These are phyloP conservation scores for Phrynosoma platyrhinos DNA, from an alignment of 2,113 vertebrate genomes.

Conservation along the genomic window DNA sequence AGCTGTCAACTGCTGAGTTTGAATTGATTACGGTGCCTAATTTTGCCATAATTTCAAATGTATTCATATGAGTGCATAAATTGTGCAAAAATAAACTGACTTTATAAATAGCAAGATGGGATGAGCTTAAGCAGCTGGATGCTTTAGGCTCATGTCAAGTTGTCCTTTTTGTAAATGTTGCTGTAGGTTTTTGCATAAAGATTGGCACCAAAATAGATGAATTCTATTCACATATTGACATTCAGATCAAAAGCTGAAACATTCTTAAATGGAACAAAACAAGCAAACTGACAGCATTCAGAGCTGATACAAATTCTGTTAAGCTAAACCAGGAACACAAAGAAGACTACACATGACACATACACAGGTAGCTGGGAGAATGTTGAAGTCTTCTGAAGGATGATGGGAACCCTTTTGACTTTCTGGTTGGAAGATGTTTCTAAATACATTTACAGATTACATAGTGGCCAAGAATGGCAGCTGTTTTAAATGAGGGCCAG, in stretches of 20 bases:
- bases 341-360: background rate
- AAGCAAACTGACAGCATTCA: background rate
- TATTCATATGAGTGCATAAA: constrained; percentile 69
- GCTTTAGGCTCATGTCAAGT: constrained; percentile 63
- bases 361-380: background rate
- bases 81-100: constrained; percentile 72
- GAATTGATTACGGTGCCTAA: constrained; percentile 76
- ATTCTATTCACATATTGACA: constrained; percentile 53
- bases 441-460: background rate
- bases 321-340: background rate
- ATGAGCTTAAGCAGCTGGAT: constrained; percentile 71
- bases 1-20: constrained; percentile 71
- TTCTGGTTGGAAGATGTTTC: background rate
- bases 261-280: background rate
- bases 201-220: constrained; percentile 47
- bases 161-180: constrained; percentile 51
- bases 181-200: constrained; percentile 58
- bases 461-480: background rate
- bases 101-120: constrained; percentile 70
- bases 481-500: background rate
- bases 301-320: background rate
- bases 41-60: constrained; percentile 70
- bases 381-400: background rate
- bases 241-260: constrained; percentile 48
- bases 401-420: background rate